Conservation (phyloP, 2,797 vertebrate species). For the Thaleichthys pacificus region DNA sequence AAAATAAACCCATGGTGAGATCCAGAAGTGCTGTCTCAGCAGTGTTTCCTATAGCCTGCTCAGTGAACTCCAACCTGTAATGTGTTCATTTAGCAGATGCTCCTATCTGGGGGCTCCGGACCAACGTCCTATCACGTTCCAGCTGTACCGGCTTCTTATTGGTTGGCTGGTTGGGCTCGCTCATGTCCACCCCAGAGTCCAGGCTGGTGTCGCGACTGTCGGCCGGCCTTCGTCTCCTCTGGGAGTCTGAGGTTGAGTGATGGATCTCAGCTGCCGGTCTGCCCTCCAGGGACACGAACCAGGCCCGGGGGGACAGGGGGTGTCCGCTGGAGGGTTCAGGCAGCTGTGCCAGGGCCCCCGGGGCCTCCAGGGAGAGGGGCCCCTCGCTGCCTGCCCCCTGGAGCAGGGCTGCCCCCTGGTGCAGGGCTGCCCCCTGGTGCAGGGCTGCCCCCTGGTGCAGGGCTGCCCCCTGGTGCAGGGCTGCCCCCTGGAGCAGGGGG, state of each 20-base stretch:
- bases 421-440: constrained; percentile 53
- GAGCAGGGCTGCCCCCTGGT: constrained; percentile 54
- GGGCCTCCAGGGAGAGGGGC: constrained; percentile 75
- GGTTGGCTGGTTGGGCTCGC: constrained; percentile 77
- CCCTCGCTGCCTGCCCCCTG: constrained; percentile 58
- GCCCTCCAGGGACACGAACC: constrained; percentile 94
- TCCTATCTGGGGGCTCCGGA: constrained; percentile 79
- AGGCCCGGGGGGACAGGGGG: constrained; percentile 80
- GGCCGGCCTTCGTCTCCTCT: constrained; percentile 73
- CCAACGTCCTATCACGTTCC: constrained; percentile 84
- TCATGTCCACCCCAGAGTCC: constrained; percentile 93
- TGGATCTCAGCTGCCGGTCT: constrained; percentile 88
- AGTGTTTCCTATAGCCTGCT: constrained; percentile 62
- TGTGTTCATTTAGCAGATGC: constrained; percentile 72
- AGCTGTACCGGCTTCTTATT: constrained; percentile 63
- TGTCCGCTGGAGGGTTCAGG: constrained; percentile 56
- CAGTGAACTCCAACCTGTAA: constrained; percentile 50
- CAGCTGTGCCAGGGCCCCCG: constrained; percentile 76
- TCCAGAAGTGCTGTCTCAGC: constrained; percentile 73
- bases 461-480: constrained; percentile 57
- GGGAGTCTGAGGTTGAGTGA: constrained; percentile 81
- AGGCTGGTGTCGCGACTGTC: constrained; percentile 87
- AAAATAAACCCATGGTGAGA: constrained; percentile 43
- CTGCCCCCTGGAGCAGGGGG: constrained; percentile 50
- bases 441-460: constrained; percentile 42